These are phyloP conservation scores for Oscarella lobularis DNA, from an alignment of 37 sponge, comb jelly and placozoan species.

Conservation along the genomic window DNA sequence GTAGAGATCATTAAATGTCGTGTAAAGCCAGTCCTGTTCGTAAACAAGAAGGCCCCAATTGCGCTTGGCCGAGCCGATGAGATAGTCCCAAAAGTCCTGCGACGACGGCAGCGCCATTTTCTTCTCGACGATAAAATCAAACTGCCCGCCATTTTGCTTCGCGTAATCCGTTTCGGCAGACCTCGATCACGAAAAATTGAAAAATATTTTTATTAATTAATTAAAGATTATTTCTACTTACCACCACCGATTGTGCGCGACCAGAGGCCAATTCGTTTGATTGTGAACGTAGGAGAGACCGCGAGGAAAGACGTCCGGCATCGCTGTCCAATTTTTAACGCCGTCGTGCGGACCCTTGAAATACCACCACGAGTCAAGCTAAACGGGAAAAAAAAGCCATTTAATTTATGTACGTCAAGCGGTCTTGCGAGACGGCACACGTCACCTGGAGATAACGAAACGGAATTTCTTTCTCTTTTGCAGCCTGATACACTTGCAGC, in stretches of 20 bases:
- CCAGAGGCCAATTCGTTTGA: conserved; percentile 38
- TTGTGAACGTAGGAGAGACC: conserved; percentile 35
- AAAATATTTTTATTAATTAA: too few relatives aligned
- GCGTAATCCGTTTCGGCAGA: conserved; percentile 52
- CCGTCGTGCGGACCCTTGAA: conserved; percentile 41
- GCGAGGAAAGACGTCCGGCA: conserved; percentile 43
- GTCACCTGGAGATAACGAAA: conserved; percentile 40
- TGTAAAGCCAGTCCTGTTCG: conserved; percentile 69
- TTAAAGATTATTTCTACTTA: too few relatives aligned
- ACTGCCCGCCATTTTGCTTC: conserved; percentile 54
- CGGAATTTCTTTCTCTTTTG: conserved; percentile 31
- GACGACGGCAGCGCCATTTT: conserved; percentile 27
- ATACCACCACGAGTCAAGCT: conserved; percentile 83
- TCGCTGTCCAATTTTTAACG: conserved; percentile 69
- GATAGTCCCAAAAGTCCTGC: conserved; percentile 42
- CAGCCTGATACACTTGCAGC: conserved; percentile 41
- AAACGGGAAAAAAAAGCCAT: too few relatives aligned
- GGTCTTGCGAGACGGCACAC: neutral
- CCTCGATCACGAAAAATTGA: too few relatives aligned
- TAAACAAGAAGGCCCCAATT: conserved; percentile 48
- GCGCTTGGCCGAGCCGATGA: conserved; percentile 27
- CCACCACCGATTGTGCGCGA: conserved; percentile 70
- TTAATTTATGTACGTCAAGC: neutral
- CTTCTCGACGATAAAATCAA: conserved; percentile 40
- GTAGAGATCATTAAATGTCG: neutral